phyloP scores from a whole-genome alignment of 2,113 vertebrate species.

The Alces alces region DNA sequence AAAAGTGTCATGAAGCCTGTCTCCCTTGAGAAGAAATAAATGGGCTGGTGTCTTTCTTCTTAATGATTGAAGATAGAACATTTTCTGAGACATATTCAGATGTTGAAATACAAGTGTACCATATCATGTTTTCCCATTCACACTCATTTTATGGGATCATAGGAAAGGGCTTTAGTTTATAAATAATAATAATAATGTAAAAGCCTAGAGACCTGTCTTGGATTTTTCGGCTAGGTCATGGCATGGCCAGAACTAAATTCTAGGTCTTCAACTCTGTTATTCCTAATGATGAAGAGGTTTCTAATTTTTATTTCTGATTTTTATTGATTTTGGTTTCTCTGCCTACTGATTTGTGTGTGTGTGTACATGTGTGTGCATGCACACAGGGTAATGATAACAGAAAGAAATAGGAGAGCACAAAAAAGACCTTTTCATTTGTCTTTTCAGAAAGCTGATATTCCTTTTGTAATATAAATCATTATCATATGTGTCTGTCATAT shows the following conservation, averaged over 20 bases:
- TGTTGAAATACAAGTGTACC: neutral
- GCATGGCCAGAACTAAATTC: neutral
- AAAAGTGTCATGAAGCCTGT: neutral
- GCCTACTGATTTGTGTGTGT: neutral
- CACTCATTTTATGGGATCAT: neutral
- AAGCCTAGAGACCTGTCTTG: neutral
- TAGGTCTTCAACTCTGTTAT: neutral
- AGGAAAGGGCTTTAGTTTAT: neutral
- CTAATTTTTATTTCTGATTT: conserved; percentile 13
- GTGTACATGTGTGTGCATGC: neutral
- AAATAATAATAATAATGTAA: neutral
- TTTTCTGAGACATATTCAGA: neutral
- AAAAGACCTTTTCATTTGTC: neutral
- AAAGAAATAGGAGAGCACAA: neutral
- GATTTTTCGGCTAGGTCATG: neutral
- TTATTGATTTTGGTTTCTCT: neutral
- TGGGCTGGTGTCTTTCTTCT: neutral
- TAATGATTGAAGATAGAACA: neutral
- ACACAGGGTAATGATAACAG: neutral
- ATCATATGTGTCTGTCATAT: neutral
- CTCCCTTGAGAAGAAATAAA: neutral
- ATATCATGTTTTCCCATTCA: neutral
- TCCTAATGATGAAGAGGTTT: neutral
- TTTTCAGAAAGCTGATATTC: neutral
- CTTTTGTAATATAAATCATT: neutral